Percentiles rank a stretch among this genome's conserved stretches.
phyloP scores from a whole-genome alignment of 2,113 vertebrate genomes.

The Trinectes maculatus region DNA sequence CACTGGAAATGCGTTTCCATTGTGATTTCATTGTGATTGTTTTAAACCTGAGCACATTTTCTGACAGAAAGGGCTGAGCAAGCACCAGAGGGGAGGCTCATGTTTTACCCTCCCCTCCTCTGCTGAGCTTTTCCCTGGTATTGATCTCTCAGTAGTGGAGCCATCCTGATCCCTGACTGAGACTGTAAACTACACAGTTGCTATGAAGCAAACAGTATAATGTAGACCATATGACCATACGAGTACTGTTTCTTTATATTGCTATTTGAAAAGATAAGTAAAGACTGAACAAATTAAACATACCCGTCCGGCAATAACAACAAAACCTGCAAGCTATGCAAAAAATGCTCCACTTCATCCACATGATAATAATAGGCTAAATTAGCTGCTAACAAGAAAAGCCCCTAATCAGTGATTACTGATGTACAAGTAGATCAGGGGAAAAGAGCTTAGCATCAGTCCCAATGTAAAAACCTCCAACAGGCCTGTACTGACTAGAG shows the following conservation, averaged over 20 bases:
- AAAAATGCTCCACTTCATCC: slow-evolving; percentile 11
- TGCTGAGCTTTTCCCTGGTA: slow-evolving; percentile 64
- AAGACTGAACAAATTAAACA: background rate
- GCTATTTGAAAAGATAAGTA: background rate
- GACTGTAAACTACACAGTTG: slow-evolving; percentile 25
- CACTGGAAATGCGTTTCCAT: slow-evolving; percentile 2
- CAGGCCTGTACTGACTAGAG: slow-evolving; percentile 6
- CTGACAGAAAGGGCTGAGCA: slow-evolving; percentile 60
- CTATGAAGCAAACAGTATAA: slow-evolving; percentile 1
- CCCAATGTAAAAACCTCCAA: no score
- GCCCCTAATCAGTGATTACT: slow-evolving; percentile 28
- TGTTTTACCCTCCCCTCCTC: slow-evolving; percentile 54
- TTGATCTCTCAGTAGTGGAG: slow-evolving; percentile 62
- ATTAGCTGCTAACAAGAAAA: slow-evolving; percentile 33
- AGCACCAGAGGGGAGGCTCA: slow-evolving; percentile 56
- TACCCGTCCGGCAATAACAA: no score
- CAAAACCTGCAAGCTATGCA: background rate
- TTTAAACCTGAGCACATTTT: slow-evolving; percentile 17
- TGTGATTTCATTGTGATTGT: background rate
- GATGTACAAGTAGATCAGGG: slow-evolving; percentile 26
- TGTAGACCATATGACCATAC: background rate
- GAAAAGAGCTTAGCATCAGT: slow-evolving; percentile 4
- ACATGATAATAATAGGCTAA: background rate
- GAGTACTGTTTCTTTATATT: no score
- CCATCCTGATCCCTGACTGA: slow-evolving; percentile 44